Evolutionary conservation across 2,888 invertebrate species (phyloP).

Genomic region (Caenorhabditis drosophilae): DNA sequence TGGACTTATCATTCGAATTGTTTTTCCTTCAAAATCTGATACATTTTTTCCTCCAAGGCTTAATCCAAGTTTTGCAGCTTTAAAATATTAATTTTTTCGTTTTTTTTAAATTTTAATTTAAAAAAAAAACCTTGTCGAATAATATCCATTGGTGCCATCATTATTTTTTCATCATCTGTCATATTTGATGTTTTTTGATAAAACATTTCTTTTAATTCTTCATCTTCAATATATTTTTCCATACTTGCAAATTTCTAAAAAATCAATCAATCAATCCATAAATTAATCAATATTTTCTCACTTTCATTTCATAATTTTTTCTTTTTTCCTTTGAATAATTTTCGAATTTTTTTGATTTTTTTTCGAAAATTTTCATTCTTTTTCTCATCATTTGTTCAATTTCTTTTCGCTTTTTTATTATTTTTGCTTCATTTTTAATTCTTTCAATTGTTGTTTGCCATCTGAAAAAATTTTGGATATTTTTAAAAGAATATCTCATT

Average conservation of each 20-base stretch:
- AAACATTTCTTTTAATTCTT: slow-evolving; percentile 26
- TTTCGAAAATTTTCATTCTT: slow-evolving; percentile 13
- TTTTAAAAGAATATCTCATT: no score
- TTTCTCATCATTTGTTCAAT: slow-evolving; percentile 17
- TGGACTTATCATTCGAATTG: slow-evolving; percentile 27
- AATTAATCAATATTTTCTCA: slow-evolving; percentile 12
- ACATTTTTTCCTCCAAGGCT: slow-evolving; percentile 36
- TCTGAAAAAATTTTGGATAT: no score
- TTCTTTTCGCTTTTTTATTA: slow-evolving; percentile 17
- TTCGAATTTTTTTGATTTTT: no score
- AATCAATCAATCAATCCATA: no score
- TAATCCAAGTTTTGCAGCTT: slow-evolving; percentile 38
- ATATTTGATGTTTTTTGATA: slow-evolving; percentile 25
- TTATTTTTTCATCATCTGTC: slow-evolving; percentile 32
- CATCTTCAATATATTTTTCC: slow-evolving; percentile 34
- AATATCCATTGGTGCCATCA: slow-evolving; percentile 24
- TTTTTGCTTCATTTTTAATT: slow-evolving; percentile 6
- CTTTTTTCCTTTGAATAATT: slow-evolving; percentile 13
- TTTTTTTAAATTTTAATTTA: no score
- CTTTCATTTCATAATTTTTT: neutral
- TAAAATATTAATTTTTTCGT: no score
- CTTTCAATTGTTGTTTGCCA: slow-evolving; percentile 21
- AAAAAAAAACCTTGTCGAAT: slow-evolving; percentile 16
- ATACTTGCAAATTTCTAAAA: neutral
- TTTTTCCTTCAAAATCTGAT: slow-evolving; percentile 21